phyloP scores from a whole-genome alignment of 2,888 invertebrate species.

The Graphium colonna region DNA sequence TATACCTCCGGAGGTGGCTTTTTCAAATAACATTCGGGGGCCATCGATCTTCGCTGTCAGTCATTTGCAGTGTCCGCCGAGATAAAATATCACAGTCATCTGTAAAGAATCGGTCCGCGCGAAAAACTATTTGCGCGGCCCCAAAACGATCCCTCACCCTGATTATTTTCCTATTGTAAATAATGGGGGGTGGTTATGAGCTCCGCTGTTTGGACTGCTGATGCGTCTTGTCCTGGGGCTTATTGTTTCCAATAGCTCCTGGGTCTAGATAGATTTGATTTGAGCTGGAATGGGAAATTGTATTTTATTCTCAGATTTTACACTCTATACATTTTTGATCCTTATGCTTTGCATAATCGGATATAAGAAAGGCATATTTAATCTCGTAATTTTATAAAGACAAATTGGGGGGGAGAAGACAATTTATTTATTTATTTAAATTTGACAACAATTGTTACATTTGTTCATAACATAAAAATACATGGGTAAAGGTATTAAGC shows the following conservation, averaged over 20 bases:
- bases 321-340: too few species aligned
- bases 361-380: too few species aligned
- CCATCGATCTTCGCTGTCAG: slow-evolving; percentile 73
- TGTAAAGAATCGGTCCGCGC: slow-evolving; percentile 59
- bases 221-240: slow-evolving; percentile 46
- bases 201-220: slow-evolving; percentile 53
- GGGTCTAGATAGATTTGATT: too few species aligned
- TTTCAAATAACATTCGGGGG: slow-evolving; percentile 75
- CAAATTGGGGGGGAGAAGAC: too few species aligned
- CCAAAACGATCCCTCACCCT: slow-evolving; percentile 69
- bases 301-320: too few species aligned
- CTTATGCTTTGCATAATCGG: too few species aligned
- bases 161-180: slow-evolving; percentile 77
- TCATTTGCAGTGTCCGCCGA: slow-evolving; percentile 67
- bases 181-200: slow-evolving; percentile 58
- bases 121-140: slow-evolving; percentile 63
- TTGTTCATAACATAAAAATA: too few species aligned
- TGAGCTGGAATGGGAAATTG: too few species aligned
- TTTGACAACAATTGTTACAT: too few species aligned
- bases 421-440: too few species aligned
- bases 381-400: too few species aligned
- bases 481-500: too few species aligned
- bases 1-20: slow-evolving; percentile 58
- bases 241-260: slow-evolving; percentile 27
- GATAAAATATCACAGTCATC: slow-evolving; percentile 73